phyloP scores from a whole-genome alignment of 2,888 invertebrate species.

The Drepanosiphum platanoidis region DNA sequence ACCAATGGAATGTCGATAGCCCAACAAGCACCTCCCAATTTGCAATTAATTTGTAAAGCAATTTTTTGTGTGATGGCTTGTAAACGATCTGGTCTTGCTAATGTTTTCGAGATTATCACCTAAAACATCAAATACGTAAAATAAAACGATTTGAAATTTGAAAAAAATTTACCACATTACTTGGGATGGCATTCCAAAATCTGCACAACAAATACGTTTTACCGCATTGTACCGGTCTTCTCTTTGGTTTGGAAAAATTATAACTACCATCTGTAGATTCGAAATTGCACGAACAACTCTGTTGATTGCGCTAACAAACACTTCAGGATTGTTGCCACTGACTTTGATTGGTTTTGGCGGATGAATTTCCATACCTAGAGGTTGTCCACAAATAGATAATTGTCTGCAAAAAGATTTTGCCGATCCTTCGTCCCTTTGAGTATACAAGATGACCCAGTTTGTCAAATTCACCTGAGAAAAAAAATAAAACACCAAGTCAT shows the following conservation, averaged over 20 bases:
- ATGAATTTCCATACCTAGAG: conserved; percentile 42
- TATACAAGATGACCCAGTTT: conserved; percentile 80
- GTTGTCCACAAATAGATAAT: background rate
- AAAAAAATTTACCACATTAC: conserved; percentile 68
- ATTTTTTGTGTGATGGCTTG: conserved; percentile 85
- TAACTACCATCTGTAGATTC: conserved; percentile 77
- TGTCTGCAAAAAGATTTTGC: conserved; percentile 66
- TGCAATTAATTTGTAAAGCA: conserved; percentile 92
- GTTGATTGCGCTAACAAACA: conserved; percentile 9
- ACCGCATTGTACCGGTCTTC: conserved; percentile 89
- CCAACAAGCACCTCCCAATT: conserved; percentile 94
- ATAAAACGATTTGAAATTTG: conserved; percentile 58
- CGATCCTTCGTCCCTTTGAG: conserved; percentile 72
- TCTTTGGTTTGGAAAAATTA: conserved; percentile 81
- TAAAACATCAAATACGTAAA: conserved; percentile 72
- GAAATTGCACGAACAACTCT: conserved; percentile 64
- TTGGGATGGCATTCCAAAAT: conserved; percentile 86
- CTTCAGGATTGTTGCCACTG: conserved; percentile 21
- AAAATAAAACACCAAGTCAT: no score
- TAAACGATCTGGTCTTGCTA: conserved; percentile 73
- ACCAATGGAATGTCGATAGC: conserved; percentile 78
- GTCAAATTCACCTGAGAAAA: conserved; percentile 70
- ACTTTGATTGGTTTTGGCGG: conserved; percentile 10
- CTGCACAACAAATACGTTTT: conserved; percentile 86
- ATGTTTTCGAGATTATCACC: conserved; percentile 79